Evolutionary conservation across 2,888 invertebrate genomes (phyloP).

Genomic region (Drosophila setosimentum): DNA sequence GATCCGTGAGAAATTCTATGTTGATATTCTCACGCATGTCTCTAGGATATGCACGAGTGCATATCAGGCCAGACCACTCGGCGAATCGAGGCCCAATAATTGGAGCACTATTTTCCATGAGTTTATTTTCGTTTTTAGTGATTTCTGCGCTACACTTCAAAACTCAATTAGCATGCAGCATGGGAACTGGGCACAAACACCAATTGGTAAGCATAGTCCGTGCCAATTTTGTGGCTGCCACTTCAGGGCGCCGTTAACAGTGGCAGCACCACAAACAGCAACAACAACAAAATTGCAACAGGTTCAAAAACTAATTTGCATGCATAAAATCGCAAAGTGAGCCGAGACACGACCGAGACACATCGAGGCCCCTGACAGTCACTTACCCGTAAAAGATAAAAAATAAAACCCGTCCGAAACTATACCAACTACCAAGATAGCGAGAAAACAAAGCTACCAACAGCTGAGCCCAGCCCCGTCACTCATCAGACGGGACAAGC

Average conservation of each 20-base stretch:
- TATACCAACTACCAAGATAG: constrained; percentile 51
- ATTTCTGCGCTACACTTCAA: constrained; percentile 47
- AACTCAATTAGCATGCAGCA: constrained; percentile 67
- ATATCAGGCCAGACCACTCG: constrained; percentile 42
- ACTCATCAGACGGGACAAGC: constrained; percentile 10
- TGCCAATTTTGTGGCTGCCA: constrained; percentile 30
- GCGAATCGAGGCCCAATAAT: constrained; percentile 52
- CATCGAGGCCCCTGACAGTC: constrained; percentile 53
- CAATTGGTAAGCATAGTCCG: constrained; percentile 22
- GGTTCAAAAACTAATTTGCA: constrained; percentile 80
- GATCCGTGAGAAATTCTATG: constrained; percentile 74
- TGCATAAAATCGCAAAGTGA: constrained; percentile 72
- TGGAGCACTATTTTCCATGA: constrained; percentile 75
- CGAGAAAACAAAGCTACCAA: constrained; percentile 25
- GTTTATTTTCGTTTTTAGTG: constrained; percentile 52
- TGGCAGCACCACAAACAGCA: constrained; percentile 31
- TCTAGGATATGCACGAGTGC: constrained; percentile 83
- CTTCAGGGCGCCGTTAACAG: constrained; percentile 52
- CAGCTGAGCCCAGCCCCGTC: constrained; percentile 44
- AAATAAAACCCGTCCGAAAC: constrained; percentile 46
- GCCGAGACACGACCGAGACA: constrained; percentile 72
- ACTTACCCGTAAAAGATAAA: constrained; percentile 29
- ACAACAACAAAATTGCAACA: constrained; percentile 68
- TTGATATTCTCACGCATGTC: constrained; percentile 84
- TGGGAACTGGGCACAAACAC: constrained; percentile 43